Evolutionary conservation across 2,888 invertebrate species (phyloP).

Genomic region (Pachydiplax longipennis): DNA sequence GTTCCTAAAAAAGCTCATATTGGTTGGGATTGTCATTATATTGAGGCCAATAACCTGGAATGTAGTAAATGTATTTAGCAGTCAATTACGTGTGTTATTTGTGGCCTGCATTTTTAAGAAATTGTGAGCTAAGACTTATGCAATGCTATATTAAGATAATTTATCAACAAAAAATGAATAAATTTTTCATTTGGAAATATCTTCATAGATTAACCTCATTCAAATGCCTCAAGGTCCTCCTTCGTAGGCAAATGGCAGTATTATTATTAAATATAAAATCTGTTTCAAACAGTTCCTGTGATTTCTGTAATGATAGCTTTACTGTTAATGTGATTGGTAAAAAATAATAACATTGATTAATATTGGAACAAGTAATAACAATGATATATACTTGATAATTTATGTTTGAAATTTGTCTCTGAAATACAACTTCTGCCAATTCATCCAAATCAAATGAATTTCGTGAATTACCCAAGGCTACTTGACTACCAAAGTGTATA

Average conservation of each 20-base stretch:
- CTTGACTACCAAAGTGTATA: neutral
- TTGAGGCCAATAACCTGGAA: neutral
- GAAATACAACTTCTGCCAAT: neutral
- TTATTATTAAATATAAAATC: neutral
- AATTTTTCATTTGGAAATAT: neutral
- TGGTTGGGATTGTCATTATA: neutral
- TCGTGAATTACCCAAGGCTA: neutral
- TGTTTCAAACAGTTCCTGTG: neutral
- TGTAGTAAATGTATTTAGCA: neutral
- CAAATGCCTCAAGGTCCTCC: neutral
- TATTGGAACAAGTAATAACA: no score
- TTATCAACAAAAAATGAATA: no score
- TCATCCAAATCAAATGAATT: neutral
- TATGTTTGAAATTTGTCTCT: neutral
- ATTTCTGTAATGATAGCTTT: neutral
- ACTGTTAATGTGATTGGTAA: neutral
- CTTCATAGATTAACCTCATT: neutral
- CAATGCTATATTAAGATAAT: no score
- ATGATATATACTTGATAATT: neutral
- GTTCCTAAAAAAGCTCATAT: neutral
- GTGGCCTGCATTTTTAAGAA: no score
- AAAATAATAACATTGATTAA: no score
- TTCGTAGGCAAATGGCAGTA: neutral
- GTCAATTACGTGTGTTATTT: no score
- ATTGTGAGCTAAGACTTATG: no score